Conservation (phyloP, 2,113 vertebrate species). For the Chaetorhynchus papuensis region DNA sequence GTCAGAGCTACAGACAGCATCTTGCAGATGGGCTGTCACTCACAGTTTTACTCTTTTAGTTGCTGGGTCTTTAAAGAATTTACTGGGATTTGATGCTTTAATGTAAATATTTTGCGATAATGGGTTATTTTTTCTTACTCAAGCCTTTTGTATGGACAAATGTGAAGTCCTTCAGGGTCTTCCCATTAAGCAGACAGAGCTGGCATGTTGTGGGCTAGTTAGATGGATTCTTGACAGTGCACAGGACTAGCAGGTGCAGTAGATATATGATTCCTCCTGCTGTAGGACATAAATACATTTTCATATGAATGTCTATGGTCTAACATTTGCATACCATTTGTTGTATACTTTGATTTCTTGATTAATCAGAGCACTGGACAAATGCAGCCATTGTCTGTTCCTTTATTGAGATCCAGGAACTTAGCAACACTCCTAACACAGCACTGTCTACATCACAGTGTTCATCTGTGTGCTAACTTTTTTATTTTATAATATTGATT, state of each 20-base stretch:
- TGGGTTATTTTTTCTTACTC: slow-evolving; percentile 22
- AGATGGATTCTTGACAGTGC: not conserved
- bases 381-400: not conserved
- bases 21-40: slow-evolving; percentile 48
- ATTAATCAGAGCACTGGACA: not conserved
- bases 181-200: not conserved
- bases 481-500: slow-evolving; percentile 79
- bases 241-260: not conserved
- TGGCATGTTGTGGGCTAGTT: not conserved
- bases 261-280: not conserved
- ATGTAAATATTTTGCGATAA: not conserved
- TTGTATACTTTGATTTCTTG: not conserved
- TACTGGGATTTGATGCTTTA: slow-evolving; percentile 27
- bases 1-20: slow-evolving; percentile 56
- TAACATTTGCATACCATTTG: not conserved
- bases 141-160: not conserved
- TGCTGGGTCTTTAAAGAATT: not conserved
- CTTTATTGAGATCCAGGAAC: not conserved
- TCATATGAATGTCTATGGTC: not conserved
- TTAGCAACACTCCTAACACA: not conserved
- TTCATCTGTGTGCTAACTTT: slow-evolving; percentile 72
- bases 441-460: slow-evolving; percentile 33
- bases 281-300: not conserved
- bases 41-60: slow-evolving; percentile 21
- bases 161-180: not conserved